A percentile compares a stretch with the other conserved stretches of the same genome.
Conservation (phyloP, 2,113 vertebrate genomes). For the Strix aluco region DNA sequence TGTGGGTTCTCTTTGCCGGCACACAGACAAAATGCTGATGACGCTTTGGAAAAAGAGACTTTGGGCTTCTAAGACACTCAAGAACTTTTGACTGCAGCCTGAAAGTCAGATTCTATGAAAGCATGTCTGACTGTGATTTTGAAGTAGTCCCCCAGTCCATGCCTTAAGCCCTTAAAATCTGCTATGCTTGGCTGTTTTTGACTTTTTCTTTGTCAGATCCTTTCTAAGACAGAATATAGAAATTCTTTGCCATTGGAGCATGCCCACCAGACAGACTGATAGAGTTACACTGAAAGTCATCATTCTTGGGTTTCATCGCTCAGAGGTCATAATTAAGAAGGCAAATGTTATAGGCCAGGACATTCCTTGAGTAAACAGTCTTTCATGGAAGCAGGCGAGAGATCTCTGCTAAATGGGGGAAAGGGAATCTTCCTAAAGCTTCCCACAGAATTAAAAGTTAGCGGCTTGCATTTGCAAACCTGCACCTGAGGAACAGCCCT, state of each 20-base stretch:
- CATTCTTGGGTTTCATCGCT: background rate
- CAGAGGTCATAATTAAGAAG: background rate
- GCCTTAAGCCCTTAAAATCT: background rate
- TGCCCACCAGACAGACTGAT: background rate
- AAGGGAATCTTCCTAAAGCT: background rate
- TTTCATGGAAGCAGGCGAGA: background rate
- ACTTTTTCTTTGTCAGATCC: background rate
- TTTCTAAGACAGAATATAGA: background rate
- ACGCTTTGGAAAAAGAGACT: background rate
- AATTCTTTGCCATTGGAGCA: background rate
- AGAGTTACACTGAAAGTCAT: background rate
- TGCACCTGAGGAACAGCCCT: background rate
- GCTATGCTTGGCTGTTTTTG: background rate
- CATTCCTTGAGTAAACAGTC: background rate
- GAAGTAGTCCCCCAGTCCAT: background rate
- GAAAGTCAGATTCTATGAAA: background rate
- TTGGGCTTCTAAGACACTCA: background rate
- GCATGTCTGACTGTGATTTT: background rate
- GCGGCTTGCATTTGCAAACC: background rate
- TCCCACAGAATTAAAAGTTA: background rate
- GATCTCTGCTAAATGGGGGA: background rate
- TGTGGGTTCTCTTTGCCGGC: background rate
- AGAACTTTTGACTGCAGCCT: background rate
- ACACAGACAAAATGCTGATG: background rate
- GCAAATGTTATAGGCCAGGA: background rate